These are phyloP conservation scores for Sericinus montela DNA, from an alignment of 2,888 invertebrate species.

Conservation along the genomic window DNA sequence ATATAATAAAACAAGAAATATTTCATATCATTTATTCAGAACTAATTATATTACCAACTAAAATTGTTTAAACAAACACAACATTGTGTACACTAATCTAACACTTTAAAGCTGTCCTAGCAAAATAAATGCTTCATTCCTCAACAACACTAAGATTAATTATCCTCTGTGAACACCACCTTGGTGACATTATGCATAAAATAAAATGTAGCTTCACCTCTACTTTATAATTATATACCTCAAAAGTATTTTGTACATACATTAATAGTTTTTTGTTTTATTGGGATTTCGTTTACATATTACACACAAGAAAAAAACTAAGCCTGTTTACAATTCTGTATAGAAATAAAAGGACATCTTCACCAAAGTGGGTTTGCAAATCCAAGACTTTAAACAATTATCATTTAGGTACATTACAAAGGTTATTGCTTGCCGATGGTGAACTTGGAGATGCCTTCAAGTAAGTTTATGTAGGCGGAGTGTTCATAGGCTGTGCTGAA, in stretches of 20 bases:
- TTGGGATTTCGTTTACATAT: no score
- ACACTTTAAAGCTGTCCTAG: constrained; percentile 64
- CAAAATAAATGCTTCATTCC: constrained; percentile 55
- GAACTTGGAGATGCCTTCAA: constrained; percentile 93
- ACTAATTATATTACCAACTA: constrained; percentile 52
- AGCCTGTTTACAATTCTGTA: not conserved
- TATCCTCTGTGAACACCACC: constrained; percentile 16
- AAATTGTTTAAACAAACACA: constrained; percentile 40
- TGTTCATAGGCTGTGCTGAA: constrained; percentile 97
- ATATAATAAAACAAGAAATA: constrained; percentile 17
- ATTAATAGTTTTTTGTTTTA: no score
- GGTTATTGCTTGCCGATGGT: constrained; percentile 79
- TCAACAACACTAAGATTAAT: constrained; percentile 8
- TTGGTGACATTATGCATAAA: not conserved
- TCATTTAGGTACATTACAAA: not conserved
- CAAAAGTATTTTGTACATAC: no score
- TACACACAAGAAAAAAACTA: no score
- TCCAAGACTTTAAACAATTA: not conserved
- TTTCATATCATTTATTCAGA: constrained; percentile 44
- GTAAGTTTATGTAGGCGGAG: constrained; percentile 90
- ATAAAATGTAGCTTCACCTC: no score
- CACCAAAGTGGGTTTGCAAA: constrained; percentile 1
- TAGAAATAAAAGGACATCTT: not conserved
- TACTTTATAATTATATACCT: no score
- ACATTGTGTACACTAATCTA: constrained; percentile 50